phyloP scores from a whole-genome alignment of 1,140 invertebrate species.

The Achatina immaculata region DNA sequence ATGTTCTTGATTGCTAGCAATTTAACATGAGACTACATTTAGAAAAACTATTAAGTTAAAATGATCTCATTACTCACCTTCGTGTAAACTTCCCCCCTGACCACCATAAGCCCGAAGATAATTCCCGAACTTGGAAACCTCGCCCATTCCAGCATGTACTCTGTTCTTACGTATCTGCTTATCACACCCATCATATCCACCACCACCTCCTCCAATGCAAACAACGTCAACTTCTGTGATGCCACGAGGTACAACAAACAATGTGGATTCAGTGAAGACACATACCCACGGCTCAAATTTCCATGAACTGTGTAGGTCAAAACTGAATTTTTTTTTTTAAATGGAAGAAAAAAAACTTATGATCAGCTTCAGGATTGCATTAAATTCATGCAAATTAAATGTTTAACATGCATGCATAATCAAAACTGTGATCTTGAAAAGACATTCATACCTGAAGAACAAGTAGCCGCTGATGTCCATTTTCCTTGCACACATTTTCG shows the following conservation, averaged over 20 bases:
- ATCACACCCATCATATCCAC: constrained; percentile 35
- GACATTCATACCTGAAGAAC: constrained; percentile 16
- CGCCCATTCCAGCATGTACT: constrained; percentile 13
- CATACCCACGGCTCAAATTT: constrained; percentile 17
- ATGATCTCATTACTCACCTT: constrained; percentile 1
- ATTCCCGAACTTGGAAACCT: constrained; percentile 10
- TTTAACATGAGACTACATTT: no score
- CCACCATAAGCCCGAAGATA: constrained; percentile 33
- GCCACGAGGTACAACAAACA: constrained; percentile 36
- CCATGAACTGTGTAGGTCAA: constrained; percentile 21
- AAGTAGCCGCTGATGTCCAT: not conserved
- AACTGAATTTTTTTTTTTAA: no score
- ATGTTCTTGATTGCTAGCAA: no score
- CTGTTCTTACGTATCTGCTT: not conserved
- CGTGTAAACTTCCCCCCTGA: constrained; percentile 18
- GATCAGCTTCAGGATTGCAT: no score
- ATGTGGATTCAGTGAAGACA: constrained; percentile 27
- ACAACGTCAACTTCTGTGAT: constrained; percentile 37
- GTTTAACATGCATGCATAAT: no score
- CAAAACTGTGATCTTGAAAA: no score
- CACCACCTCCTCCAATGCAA: constrained; percentile 44
- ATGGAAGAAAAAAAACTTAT: no score
- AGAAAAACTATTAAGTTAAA: no score
- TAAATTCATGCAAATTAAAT: no score
- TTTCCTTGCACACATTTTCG: not conserved